Conservation (phyloP, 1,140 invertebrate genomes). For the Bombyx mori region DNA sequence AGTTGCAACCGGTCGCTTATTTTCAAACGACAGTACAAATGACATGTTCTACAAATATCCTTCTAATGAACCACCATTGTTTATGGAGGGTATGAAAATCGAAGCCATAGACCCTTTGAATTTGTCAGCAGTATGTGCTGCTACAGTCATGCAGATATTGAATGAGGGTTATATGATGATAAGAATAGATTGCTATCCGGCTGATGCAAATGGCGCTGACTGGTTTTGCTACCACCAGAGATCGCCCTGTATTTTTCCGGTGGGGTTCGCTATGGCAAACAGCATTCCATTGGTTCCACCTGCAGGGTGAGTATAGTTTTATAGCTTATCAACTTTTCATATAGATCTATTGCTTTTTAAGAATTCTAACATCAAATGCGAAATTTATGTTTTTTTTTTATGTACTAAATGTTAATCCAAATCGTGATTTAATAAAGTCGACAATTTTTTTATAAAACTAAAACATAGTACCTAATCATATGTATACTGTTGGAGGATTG, state of each 20-base stretch:
- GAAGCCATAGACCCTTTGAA: conserved; percentile 98
- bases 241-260: conserved; percentile 95
- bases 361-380: too few species aligned
- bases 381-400: too few species aligned
- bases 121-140: conserved; percentile 93
- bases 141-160: conserved; percentile 94
- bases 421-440: too few species aligned
- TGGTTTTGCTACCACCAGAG: conserved; percentile 97
- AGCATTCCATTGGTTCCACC: conserved; percentile 89
- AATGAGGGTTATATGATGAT: conserved; percentile 97
- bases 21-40: conserved; percentile 84
- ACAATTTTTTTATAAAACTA: too few species aligned
- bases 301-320: conserved; percentile 72
- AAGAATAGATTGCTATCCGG: conserved; percentile 91
- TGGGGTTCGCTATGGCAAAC: conserved; percentile 92
- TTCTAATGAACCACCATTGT: conserved; percentile 65
- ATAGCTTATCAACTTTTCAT: too few species aligned
- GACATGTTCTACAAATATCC: conserved; percentile 59
- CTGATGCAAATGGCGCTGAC: conserved; percentile 86
- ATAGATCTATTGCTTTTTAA: too few species aligned
- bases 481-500: too few species aligned
- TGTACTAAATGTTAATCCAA: too few species aligned
- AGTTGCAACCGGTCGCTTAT: conserved; percentile 69
- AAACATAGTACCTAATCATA: too few species aligned
- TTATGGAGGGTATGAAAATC: conserved; percentile 93